Base-by-base conservation (phyloP, 2,113 vertebrate species). In the Sander lucioperca region DNA sequence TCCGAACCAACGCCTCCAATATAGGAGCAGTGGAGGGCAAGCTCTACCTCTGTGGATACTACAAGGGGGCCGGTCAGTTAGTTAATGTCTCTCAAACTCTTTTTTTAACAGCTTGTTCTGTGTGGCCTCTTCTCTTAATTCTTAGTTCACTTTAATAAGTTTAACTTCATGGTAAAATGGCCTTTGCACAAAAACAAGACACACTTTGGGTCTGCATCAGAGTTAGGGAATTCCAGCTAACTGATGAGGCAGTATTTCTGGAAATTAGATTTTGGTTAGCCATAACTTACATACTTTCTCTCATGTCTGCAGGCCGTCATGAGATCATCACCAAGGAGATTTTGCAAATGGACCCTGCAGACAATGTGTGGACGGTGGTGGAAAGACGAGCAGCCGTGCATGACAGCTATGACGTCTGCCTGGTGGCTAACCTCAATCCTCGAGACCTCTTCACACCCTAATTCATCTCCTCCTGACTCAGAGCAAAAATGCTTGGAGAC, bases 261-360 rank as follows among this genome's bases (percentile, higher is more conserved):
- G 15, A 80, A 73, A 83, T 83, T 67, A 56, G 21, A 81, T 80
- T 80, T 78, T 81, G 54, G 9, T 83, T 7, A 58, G 11, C 23
- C 58, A 19, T 48, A 57, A 47, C 23, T 69, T 2, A 48, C 59
- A 50, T 74, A 30, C 45, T 64, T 77, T 82, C 21, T 87, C 39
- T 61, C 39, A 23, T 74, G 77, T 72, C 74, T 83, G 93, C 95
- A 99, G 97, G 96, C 89, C 96, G 97, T 5, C 96, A 98, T 6
- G 97, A 98, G 86, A 95, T 97, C 79, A 98, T 98, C 90, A 96
- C 94, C 87, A 98, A 98, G 87, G 96, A 97, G 93, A 97, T 98
- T 88, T 79, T 97, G 27, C 96, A 97, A 82, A 80, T 99, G 87
- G 96, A 98, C 56, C 96, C 96, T 0, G 96, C 95, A 94, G 96